These are phyloP conservation scores for Polypedilum pembai DNA, from an alignment of 1,140 invertebrate species.

Conservation along the genomic window DNA sequence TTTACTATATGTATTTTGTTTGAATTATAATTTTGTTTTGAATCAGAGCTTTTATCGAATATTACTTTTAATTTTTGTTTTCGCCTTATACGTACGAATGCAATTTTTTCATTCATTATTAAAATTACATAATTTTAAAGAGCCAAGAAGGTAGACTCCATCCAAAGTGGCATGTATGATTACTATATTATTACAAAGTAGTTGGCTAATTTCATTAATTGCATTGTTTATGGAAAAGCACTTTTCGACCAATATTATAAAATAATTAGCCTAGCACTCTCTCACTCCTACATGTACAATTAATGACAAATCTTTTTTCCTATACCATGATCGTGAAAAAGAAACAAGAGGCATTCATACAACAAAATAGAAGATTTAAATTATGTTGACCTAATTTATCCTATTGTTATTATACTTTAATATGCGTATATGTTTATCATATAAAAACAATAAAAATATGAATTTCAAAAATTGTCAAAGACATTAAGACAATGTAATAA, in stretches of 20 bases:
- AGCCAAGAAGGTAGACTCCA: not conserved
- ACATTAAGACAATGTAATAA: not conserved
- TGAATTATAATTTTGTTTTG: not conserved
- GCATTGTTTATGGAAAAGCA: constrained; percentile 32
- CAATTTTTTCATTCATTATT: constrained; percentile 7
- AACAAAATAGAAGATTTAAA: not conserved
- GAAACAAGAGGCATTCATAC: too few relatives aligned
- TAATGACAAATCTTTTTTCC: not conserved
- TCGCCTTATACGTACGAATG: constrained; percentile 4
- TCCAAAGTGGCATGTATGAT: constrained; percentile 9
- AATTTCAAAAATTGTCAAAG: not conserved
- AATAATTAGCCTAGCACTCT: not conserved
- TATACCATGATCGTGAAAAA: too few relatives aligned
- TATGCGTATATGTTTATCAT: not conserved
- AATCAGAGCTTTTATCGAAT: constrained; percentile 1
- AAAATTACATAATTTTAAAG: constrained; percentile 9
- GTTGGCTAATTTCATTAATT: constrained; percentile 32
- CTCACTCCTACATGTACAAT: not conserved
- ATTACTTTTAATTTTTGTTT: not conserved
- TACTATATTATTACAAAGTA: constrained; percentile 22
- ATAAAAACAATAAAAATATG: not conserved
- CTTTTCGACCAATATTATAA: not conserved
- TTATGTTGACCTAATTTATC: not conserved
- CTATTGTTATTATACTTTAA: not conserved
- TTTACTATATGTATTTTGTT: not conserved